These are phyloP conservation scores for Alloplasta piceator DNA, from an alignment of 2,888 invertebrate genomes.

Conservation along the genomic window DNA sequence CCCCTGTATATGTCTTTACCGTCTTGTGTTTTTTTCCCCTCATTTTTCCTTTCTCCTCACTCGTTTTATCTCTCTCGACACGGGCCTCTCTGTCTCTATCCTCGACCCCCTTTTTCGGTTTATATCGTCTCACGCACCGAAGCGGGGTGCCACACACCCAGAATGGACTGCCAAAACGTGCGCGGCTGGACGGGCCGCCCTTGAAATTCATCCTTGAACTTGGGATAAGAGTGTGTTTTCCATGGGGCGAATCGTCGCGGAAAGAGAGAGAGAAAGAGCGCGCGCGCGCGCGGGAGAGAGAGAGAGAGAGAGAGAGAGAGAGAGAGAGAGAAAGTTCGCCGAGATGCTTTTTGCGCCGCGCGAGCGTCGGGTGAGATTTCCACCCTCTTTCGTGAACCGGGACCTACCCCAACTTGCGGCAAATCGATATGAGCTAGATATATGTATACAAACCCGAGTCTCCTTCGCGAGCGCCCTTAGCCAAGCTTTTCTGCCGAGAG, in stretches of 20 bases:
- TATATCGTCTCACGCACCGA: slow-evolving; percentile 53
- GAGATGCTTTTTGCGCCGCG: too few relatives aligned
- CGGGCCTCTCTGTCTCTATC: slow-evolving; percentile 30
- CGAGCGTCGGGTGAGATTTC: slow-evolving; percentile 28
- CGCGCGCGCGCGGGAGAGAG: slow-evolving; percentile 14
- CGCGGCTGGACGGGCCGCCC: slow-evolving; percentile 74
- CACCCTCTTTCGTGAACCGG: slow-evolving; percentile 63
- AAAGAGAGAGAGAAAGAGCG: slow-evolving; percentile 11
- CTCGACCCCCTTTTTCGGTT: slow-evolving; percentile 35
- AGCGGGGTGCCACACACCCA: slow-evolving; percentile 12
- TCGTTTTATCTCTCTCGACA: slow-evolving; percentile 14
- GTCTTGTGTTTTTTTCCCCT: slow-evolving; percentile 8
- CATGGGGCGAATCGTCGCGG: slow-evolving; percentile 57
- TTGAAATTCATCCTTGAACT: slow-evolving; percentile 81
- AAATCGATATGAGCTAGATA: slow-evolving; percentile 79
- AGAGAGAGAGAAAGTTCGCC: too few relatives aligned
- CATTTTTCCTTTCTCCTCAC: slow-evolving; percentile 1
- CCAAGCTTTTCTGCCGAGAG: slow-evolving; percentile 71
- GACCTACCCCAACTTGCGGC: slow-evolving; percentile 80
- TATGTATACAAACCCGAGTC: slow-evolving; percentile 59
- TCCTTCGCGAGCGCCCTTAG: slow-evolving; percentile 50
- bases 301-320: slow-evolving; percentile 29
- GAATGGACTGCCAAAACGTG: slow-evolving; percentile 65
- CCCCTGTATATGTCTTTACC: slow-evolving; percentile 13
- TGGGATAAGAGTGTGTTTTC: slow-evolving; percentile 77